Base-by-base conservation (phyloP, 2,888 invertebrate species). In the Abrostola triplasia region DNA sequence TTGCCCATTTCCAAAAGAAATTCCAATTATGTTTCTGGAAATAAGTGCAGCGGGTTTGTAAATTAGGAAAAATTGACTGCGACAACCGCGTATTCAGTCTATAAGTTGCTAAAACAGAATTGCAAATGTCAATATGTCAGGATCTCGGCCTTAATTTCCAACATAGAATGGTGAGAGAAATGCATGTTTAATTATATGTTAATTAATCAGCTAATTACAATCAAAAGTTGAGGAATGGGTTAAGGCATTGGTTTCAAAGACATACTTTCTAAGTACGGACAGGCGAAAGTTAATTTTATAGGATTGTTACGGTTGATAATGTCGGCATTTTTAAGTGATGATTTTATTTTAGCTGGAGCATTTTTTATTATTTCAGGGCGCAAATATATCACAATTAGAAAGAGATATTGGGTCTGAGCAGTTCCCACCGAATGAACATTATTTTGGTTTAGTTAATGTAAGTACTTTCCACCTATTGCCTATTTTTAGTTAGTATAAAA, bases 401-500 rank as follows among this genome's bases (percentile, higher is more conserved):
- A 98, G 98, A 95, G 99, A 99, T 96, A 99, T 99, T 90, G 99
- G 99, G 88, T 97, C 98, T 84, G 99, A 99, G 95, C 98, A 99
- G 91, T 98, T 99, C 95, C 99, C 99, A 86, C 97, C 98, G 73
- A 99, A 99, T 94, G 99, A 99, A 92, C 99, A 99, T 94, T 99
- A 99, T 94, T 99, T 99, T 96, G 99, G 99, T 88, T 96, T 99
- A 94, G 99, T 99, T 77, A 99, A 99, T 96, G 99, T 99, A 95
- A 97, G 98, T 69, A 48, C 36, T 57, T 56, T 57, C 6, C 0
- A 13, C 5, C 11, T 50, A 38, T 38, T 55, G 50, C 35, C 24
- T 40, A 51, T 47, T 59, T 64, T 49, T 12, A 42, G 8, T 6
- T 13, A 13, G 13, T 13, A 8, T 24, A 24, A 11, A 40, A 1